These are phyloP conservation scores for Melanostigma gelatinosum DNA, from an alignment of 2,113 vertebrate genomes.

Conservation along the genomic window DNA sequence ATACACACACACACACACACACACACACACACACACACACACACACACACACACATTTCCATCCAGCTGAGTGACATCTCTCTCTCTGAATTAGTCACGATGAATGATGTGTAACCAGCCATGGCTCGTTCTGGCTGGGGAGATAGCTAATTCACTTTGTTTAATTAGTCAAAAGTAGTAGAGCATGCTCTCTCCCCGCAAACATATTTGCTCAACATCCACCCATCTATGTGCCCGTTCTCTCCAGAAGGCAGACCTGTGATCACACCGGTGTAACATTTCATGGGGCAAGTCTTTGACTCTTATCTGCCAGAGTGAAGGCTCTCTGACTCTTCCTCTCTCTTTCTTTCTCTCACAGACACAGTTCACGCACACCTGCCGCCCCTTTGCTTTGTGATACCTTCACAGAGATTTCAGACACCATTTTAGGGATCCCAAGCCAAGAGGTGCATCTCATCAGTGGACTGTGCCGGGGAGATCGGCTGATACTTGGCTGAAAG, in stretches of 20 bases:
- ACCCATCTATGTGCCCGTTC: constrained; percentile 5
- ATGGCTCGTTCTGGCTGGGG: constrained; percentile 76
- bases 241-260: constrained; percentile 41
- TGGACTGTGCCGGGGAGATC: constrained; percentile 7
- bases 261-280: constrained; percentile 29
- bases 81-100: constrained; percentile 76
- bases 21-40: constrained; percentile 27
- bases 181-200: constrained; percentile 61
- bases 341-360: constrained; percentile 8
- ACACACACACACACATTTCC: constrained; percentile 31
- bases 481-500: constrained; percentile 19
- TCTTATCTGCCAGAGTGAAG: constrained; percentile 35
- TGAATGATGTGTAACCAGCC: constrained; percentile 78
- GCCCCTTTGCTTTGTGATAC: constrained; percentile 22
- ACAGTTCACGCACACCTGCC: constrained; percentile 11
- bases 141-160: constrained; percentile 80
- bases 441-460: constrained; percentile 14
- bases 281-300: constrained; percentile 35
- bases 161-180: constrained; percentile 80
- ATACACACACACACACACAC: constrained; percentile 25
- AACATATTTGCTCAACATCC: constrained; percentile 53
- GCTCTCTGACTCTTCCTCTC: constrained; percentile 42
- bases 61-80: constrained; percentile 70
- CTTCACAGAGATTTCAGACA: constrained; percentile 23
- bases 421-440: constrained; percentile 20